A percentile compares a stretch with the other conserved stretches of the same genome.
These are phyloP conservation scores for Coptotermes formosanus DNA, from an alignment of 1,140 invertebrate genomes.

Conservation along the genomic window DNA sequence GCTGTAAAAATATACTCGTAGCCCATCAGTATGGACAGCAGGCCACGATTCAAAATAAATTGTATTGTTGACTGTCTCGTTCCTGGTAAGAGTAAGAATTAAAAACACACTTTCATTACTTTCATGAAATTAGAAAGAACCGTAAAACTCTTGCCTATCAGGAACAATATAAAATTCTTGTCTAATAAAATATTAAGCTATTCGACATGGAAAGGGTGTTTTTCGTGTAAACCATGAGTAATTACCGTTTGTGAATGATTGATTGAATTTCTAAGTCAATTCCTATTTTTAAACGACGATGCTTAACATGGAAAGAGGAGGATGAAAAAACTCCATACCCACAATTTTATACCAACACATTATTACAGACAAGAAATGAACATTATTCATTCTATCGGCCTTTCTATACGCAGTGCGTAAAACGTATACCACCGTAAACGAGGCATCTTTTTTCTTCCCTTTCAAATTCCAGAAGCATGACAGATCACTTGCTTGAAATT, in stretches of 20 bases:
- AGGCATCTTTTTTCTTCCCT: too few species aligned
- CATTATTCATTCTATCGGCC: too few species aligned
- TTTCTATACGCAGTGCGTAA: too few species aligned
- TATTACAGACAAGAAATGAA: too few species aligned
- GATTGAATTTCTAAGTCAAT: neutral
- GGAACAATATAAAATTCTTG: neutral
- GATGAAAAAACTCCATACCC: too few species aligned
- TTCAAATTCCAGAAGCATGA: too few species aligned
- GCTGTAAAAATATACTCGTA: neutral
- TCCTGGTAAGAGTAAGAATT: neutral
- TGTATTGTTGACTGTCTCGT: neutral
- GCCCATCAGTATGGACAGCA: neutral
- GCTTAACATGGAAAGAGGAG: too few species aligned
- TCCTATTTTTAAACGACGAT: too few species aligned
- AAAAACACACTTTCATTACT: neutral
- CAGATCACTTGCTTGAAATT: too few species aligned
- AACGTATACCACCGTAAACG: too few species aligned
- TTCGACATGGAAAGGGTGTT: neutral
- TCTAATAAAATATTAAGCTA: neutral
- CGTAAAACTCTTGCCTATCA: too few species aligned
- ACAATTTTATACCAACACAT: too few species aligned
- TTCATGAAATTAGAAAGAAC: neutral
- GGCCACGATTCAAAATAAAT: neutral
- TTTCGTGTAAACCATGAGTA: neutral
- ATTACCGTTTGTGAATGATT: neutral